Evolutionary conservation across 1,140 invertebrate species (phyloP), one percentile per base, ranked within the genome.

Genomic region (Psix sp.): DNA sequence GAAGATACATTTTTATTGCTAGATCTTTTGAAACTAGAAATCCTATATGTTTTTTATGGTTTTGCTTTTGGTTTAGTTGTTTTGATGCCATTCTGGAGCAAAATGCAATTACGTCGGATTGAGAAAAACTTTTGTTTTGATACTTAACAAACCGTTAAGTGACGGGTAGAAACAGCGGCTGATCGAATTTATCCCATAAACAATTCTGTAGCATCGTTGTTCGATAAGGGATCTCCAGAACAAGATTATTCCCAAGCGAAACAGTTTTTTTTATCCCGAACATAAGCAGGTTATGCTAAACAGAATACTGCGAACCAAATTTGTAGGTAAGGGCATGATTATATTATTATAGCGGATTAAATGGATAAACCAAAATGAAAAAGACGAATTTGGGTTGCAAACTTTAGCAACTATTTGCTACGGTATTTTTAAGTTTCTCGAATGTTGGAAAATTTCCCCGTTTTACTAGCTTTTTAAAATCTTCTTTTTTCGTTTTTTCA

Each of bases 141-240:
- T 35, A 35, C 13, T 35, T 35, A 35, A 13, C 13, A 35, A 35
- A 35, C n/a, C 11, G 5, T 35, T 11, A 11, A 5, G 13, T 35
- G 33, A 13, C 13, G 10, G n/a, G n/a, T 10, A 11, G 11, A 35
- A 35, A 35, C n/a, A 35, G 13, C 13, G 33, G 11, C 2, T 5
- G n/a, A 35, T 11, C 33, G 13, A 35, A 35, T 35, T 35, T 35
- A 35, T 35, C 5, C 33, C 33, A 35, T 35, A 35, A 35, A 35
- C 33, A 35, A 29, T 35, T 35, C 10, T 14, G 33, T 35, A 35
- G 13, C n/a, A 35, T 10, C 33, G 13, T 5, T 35, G 13, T 11
- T 35, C 13, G 33, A 35, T 35, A 35, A 6, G 33, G 33, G 33
- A 35, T 35, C 33, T 35, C 6, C 13, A 14, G 33, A 35, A 35